Evolutionary conservation across 2,888 invertebrate genomes (phyloP), one percentile per base, ranked within the genome.

Genomic region (Andricus quercusramuli): DNA sequence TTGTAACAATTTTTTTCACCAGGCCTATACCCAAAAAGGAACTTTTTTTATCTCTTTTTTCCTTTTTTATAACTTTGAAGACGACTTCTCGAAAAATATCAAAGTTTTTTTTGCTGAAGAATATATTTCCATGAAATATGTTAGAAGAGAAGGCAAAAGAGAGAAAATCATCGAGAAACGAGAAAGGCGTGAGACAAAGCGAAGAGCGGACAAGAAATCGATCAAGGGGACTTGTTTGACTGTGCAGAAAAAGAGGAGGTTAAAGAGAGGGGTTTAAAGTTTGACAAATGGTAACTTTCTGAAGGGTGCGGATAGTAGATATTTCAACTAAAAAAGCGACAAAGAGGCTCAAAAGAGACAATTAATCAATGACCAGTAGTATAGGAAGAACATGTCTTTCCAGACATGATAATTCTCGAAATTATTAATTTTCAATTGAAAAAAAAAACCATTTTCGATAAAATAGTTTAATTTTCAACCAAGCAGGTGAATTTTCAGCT

Each of bases 131-230:
- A 74, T 56, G 56, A 56, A 74, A 74, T 74, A 74, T 51, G 74
- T 74, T 56, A 29, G 11, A 37, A 74, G 74, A 32, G 25, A 47
- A 74, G 56, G 74, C 51, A 74, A 74, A 74, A 74, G 74, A 32
- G 56, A 32, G 56, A 56, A 74, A 56, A 32, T 56, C 56, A 74
- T 51, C 32, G 56, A 74, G 56, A 56, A 74, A 74, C 51, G 51
- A 74, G 74, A 74, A 74, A 74, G 32, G 74, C 74, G 74, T 74
- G 74, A 74, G 74, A 74, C 74, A 74, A 74, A 74, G 74, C 74
- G 74, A 74, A 56, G 56, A 74, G 74, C 47, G 32, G 56, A 74
- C 74, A 47, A 74, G 74, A 74, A 74, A 74, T 74, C 74, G 74
- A 74, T 74, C n/a, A 32, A 56, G 56, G 56, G 74, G 74, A 74